Conservation (phyloP, 2,113 vertebrate genomes). For the Bucco capensis region DNA sequence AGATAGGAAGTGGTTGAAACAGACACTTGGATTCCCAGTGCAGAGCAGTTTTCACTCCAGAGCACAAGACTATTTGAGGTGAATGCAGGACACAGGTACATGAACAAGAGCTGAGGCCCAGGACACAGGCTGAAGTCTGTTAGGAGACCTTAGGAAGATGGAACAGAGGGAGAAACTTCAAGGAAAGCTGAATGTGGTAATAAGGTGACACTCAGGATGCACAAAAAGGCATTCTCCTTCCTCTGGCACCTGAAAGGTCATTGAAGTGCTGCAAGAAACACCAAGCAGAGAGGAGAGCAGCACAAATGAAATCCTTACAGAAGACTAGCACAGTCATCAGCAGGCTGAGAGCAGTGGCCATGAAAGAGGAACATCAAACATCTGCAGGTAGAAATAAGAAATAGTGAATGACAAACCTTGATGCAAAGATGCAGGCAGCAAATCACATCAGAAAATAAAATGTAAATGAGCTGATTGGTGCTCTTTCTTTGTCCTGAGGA, state of each 20-base stretch:
- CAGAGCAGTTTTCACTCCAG: not conserved
- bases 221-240: not conserved
- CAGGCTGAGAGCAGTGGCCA: not conserved
- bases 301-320: not conserved
- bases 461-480: not conserved
- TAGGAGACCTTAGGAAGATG: not conserved
- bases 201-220: not conserved
- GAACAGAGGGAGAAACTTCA: not conserved
- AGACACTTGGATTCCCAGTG: not conserved
- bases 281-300: not conserved
- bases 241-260: not conserved
- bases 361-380: not conserved
- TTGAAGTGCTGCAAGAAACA: not conserved
- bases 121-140: not conserved
- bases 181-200: not conserved
- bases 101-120: not conserved
- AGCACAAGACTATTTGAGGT: not conserved
- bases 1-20: not conserved
- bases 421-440: not conserved
- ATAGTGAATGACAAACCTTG: not conserved
- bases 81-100: not conserved
- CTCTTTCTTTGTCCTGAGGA: not conserved
- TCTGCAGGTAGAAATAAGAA: not conserved
- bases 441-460: conserved; percentile 15
- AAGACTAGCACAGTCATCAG: not conserved